Base-by-base conservation (phyloP, 2,113 vertebrate species). In the Phasianus colchicus region DNA sequence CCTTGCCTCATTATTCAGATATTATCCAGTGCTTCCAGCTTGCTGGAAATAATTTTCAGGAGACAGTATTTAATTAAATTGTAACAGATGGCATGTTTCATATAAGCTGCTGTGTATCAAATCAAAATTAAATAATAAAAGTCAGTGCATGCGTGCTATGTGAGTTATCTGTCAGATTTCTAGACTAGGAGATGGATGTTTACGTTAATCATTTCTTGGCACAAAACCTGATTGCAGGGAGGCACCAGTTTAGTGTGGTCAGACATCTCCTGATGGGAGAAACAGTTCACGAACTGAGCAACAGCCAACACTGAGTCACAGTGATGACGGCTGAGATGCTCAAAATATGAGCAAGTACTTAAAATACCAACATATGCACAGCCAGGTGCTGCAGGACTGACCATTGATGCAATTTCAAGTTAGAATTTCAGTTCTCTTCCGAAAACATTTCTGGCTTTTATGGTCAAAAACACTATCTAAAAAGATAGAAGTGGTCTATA, bases 81-180 rank as follows among this genome's bases (percentile, higher is more conserved):
- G 34, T 1, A 30, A 43, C 45, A 45, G 70, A 36, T 43, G 25
- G 19, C 9, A 48, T 3, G 55, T 38, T 13, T 16, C 27, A 13
- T 3, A 20, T 7, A 20, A 89, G 60, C 22, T 76, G 63, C 24
- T 52, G 24, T 9, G 9, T 19, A 42, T 54, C n/a, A 63, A 75
- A 63, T 19, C n/a, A 42, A n/a, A 32, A 40, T 22, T 30, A 32
- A 57, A 0, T 38, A 36, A 20, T 10, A 70, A 48, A 76, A 64
- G 47, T 19, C 55, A 47, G 38, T 2, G 12, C 19, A 60, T 5
- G 9, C 8, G 2, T 1, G 13, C 40, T 38, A 0, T 10, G n/a
- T 0, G 5, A 66, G n/a, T 24, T 42, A 27, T 1, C 43, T n/a
- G 29, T 11, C 57, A 17, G 16, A 34, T 40, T 34, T 12, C 72